These are phyloP conservation scores for Ictalurus punctatus DNA, from an alignment of 2,113 vertebrate species.

Conservation along the genomic window DNA sequence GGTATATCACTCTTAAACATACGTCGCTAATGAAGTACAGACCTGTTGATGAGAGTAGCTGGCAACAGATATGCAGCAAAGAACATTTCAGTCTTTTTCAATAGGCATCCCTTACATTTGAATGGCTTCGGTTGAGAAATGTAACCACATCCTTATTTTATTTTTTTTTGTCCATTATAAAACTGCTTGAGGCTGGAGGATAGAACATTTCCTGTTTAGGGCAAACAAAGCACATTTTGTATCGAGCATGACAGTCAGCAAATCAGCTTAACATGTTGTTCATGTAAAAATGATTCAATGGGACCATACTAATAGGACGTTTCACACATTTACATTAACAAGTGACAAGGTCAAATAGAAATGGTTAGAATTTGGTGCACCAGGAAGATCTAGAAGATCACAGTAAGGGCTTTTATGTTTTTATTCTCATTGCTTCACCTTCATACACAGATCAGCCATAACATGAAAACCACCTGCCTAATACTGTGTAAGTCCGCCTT, in stretches of 20 bases:
- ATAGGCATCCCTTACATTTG: not conserved
- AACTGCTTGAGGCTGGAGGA: not conserved
- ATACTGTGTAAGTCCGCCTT: no score
- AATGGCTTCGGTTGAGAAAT: not conserved
- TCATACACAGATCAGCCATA: not conserved
- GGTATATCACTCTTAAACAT: slow-evolving; percentile 60
- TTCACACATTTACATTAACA: not conserved
- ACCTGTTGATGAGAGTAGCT: not conserved
- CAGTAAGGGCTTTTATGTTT: not conserved
- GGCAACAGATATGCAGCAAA: not conserved
- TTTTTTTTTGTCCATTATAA: not conserved
- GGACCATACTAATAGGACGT: not conserved
- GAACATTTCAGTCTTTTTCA: not conserved
- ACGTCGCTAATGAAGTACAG: no score
- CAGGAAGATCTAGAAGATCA: not conserved
- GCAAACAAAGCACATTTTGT: not conserved
- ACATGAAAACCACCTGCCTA: no score
- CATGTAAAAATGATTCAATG: not conserved
- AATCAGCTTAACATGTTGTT: not conserved
- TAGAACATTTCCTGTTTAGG: not conserved
- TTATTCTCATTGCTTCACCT: not conserved
- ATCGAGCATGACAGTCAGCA: not conserved
- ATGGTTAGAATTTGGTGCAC: not conserved
- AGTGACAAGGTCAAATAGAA: not conserved
- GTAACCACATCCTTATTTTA: not conserved